Percentiles rank a stretch among this genome's conserved stretches.
These are phyloP conservation scores for Pelobates cultripes DNA, from an alignment of 2,797 vertebrate species.

Conservation along the genomic window DNA sequence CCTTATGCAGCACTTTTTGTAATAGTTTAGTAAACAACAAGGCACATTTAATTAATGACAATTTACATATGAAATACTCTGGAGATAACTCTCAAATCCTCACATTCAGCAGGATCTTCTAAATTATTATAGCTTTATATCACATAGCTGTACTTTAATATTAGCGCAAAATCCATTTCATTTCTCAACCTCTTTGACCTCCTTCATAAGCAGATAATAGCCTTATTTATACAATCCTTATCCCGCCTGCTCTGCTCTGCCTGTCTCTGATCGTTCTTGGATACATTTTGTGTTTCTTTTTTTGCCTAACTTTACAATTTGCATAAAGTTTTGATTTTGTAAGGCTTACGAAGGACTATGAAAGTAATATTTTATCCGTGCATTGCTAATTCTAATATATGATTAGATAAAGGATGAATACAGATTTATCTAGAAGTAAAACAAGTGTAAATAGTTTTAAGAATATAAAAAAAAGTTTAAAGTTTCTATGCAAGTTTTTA, in stretches of 20 bases:
- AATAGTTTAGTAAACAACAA: slow-evolving; percentile 55
- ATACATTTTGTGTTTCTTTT: slow-evolving; percentile 7
- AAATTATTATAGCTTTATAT: slow-evolving; percentile 45
- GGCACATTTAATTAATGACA: slow-evolving; percentile 54
- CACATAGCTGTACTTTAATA: slow-evolving; percentile 40
- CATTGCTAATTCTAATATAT: neutral
- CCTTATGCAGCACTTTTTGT: slow-evolving; percentile 53
- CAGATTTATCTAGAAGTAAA: neutral
- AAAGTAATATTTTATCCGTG: slow-evolving; percentile 12
- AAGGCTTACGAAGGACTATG: neutral
- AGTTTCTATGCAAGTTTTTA: too few relatives aligned
- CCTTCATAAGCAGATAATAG: slow-evolving; percentile 48
- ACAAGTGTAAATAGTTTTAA: neutral
- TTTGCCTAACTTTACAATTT: slow-evolving; percentile 1
- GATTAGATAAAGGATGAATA: neutral
- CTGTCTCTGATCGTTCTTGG: neutral
- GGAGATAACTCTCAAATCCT: slow-evolving; percentile 51
- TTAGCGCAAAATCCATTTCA: slow-evolving; percentile 43
- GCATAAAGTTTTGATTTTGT: slow-evolving; percentile 3
- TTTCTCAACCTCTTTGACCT: slow-evolving; percentile 34
- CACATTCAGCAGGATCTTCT: slow-evolving; percentile 45
- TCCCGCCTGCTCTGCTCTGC: neutral
- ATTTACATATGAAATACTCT: slow-evolving; percentile 55
- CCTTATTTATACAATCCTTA: slow-evolving; percentile 24
- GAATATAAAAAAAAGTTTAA: too few relatives aligned